Conservation (phyloP, 2,888 invertebrate genomes). For the Autographa gamma region DNA sequence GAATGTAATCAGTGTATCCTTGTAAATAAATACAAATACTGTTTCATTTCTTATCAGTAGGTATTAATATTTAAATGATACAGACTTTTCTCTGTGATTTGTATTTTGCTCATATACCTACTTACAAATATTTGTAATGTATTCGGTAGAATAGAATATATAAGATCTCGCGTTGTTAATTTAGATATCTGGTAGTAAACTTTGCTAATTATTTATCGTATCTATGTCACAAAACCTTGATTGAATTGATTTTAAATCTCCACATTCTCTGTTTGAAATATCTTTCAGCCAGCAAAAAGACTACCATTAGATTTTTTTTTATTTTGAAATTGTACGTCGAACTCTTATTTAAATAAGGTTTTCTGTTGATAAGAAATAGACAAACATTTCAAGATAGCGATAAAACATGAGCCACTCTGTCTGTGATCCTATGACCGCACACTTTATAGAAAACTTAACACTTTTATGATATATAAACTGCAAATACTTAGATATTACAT, state of each 20-base stretch:
- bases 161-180: no score
- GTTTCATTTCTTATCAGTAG: background rate
- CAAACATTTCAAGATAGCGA: background rate
- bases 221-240: no score
- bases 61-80: background rate
- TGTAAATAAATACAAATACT: constrained; percentile 2
- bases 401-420: background rate
- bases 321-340: background rate
- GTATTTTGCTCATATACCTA: background rate
- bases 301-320: background rate
- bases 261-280: no score
- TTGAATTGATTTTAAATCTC: no score
- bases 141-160: no score
- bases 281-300: no score
- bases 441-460: background rate
- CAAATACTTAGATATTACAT: no score
- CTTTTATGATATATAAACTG: no score
- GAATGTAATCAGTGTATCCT: background rate
- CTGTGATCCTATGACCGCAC: background rate
- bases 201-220: no score
- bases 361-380: background rate
- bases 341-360: background rate
- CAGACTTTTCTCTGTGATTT: background rate
- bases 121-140: no score
- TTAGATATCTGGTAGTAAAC: no score